A percentile compares a stretch with the other conserved stretches of the same genome.
Evolutionary conservation across 1,140 invertebrate genomes (phyloP).

Genomic region (Belonocnema kinseyi): DNA sequence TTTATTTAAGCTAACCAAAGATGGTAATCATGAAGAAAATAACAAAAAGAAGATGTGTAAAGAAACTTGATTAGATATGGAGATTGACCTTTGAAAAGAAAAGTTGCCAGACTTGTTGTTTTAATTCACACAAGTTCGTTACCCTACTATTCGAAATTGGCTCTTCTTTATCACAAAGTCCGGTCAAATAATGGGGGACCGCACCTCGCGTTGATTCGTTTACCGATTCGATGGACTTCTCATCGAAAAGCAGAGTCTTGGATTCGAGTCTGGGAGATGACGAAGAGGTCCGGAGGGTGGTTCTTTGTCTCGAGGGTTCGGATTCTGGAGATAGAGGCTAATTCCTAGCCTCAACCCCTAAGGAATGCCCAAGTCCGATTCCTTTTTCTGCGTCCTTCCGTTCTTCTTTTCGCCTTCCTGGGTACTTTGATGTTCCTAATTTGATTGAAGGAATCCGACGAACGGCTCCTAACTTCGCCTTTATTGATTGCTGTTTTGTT

Average conservation of each 20-base stretch:
- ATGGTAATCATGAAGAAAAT: no score
- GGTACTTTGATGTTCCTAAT: slow-evolving; percentile 76
- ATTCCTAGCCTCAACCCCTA: slow-evolving; percentile 71
- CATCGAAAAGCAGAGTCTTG: slow-evolving; percentile 38
- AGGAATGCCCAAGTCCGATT: slow-evolving; percentile 62
- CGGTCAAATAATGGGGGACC: not conserved
- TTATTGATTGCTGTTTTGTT: slow-evolving; percentile 75
- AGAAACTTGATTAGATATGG: no score
- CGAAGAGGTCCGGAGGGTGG: slow-evolving; percentile 40
- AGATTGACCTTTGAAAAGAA: no score
- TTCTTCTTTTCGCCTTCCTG: slow-evolving; percentile 65
- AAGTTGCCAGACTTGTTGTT: no score
- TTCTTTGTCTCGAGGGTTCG: slow-evolving; percentile 73
- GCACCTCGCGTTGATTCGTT: not conserved
- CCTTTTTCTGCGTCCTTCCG: slow-evolving; percentile 54
- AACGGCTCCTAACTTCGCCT: slow-evolving; percentile 72
- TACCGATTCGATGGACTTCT: not conserved
- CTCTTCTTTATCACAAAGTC: not conserved
- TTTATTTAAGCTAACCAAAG: no score
- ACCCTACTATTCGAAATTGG: not conserved
- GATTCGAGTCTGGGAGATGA: slow-evolving; percentile 32
- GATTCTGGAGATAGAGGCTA: slow-evolving; percentile 73
- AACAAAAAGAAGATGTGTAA: no score
- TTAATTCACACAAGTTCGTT: no score
- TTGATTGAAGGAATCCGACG: slow-evolving; percentile 76